Base-by-base conservation (phyloP, 2,113 vertebrate species). In the Chaenocephalus aceratus region DNA sequence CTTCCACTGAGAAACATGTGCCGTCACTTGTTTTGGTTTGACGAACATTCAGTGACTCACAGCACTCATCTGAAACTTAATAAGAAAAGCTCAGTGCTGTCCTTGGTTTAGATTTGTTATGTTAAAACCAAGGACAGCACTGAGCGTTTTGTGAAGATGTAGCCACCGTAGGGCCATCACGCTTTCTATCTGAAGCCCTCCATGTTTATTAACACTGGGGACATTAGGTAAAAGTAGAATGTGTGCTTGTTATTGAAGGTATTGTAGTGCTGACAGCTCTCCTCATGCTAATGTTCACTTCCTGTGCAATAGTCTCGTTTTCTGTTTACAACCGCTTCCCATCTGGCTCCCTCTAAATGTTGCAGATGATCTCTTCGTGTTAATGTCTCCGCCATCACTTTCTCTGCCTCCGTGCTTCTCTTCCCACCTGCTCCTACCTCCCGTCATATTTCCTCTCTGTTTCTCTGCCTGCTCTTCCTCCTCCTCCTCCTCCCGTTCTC, bases 281-380 rank as follows among this genome's bases (percentile, higher is more conserved):
- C 36, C 36, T 41, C 36, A 41, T 41, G 36, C 36, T 41, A 41
- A 41, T 41, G 36, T 41, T 30, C 36, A 41, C 36, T 41, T 41
- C 36, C 5, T 41, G 36, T 41, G 36, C 6, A 41, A 7, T 5
- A 41, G 1, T 0, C 5, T 41, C 7, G 64, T 73, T 79, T 58
- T 58, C 73, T 70, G 21, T 83, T 72, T 67, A 49, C 46, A 58
- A 73, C 71, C 71, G 72, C 82, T 72, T 77, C 85, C 86, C 85
- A 87, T 92, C 88, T 91, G 90, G 80, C 72, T 69, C 26, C 3
- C 82, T 85, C 61, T 84, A 82, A 88, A 83, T 86, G 70, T 76
- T 72, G 65, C 77, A 89, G 89, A 88, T 91, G 5, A 90, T 75
- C 62, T 56, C 57, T 69, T 64, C 71, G 67, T 85, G 86, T 79